phyloP scores from a whole-genome alignment of 2,888 invertebrate genomes.

The Cephonodes hylas region DNA sequence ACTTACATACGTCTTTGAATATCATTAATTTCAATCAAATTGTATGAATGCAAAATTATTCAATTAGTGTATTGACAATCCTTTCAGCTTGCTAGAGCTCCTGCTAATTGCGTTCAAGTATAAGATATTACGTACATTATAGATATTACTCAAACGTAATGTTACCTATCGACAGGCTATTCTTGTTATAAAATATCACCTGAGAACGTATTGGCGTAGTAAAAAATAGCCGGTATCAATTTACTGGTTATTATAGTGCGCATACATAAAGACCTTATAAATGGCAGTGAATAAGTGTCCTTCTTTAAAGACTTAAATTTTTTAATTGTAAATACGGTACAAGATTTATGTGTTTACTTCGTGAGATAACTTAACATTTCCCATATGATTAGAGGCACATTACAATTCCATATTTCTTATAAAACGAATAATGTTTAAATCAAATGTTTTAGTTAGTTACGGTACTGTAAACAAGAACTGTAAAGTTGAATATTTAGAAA shows the following conservation, averaged over 20 bases:
- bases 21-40: background rate
- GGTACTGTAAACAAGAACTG: too few species aligned
- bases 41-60: background rate
- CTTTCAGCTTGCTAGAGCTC: background rate
- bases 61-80: background rate
- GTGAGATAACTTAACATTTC: background rate
- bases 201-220: constrained; percentile 29
- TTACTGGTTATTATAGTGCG: constrained; percentile 38
- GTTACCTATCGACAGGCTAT: background rate
- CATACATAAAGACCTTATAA: constrained; percentile 20
- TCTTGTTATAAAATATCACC: constrained; percentile 2
- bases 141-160: background rate
- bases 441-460: too few species aligned
- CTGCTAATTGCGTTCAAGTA: background rate
- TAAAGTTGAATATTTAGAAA: background rate
- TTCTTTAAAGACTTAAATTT: background rate
- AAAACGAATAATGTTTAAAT: too few species aligned
- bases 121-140: background rate
- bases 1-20: too few species aligned
- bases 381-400: background rate
- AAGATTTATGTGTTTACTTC: background rate
- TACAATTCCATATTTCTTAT: background rate
- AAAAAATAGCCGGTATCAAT: constrained; percentile 46
- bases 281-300: background rate
- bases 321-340: background rate